phyloP scores from a whole-genome alignment of 2,888 invertebrate species.

The Seira musarum region DNA sequence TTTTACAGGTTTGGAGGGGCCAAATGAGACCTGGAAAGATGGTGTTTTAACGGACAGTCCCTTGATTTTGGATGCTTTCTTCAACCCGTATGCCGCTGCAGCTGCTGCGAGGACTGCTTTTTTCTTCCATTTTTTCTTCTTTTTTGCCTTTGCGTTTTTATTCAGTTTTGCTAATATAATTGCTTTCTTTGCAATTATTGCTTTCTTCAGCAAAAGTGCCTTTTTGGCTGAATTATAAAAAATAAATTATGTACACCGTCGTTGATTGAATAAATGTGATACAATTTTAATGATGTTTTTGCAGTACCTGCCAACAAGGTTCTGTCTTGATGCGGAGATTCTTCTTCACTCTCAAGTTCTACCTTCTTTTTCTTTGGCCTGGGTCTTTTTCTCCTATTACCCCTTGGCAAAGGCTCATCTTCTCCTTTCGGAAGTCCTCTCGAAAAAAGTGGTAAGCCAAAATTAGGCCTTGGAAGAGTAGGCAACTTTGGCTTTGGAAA shows the following conservation, averaged over 20 bases:
- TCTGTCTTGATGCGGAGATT: slow-evolving; percentile 17
- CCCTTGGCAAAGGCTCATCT: slow-evolving; percentile 5
- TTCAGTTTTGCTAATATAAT: no score
- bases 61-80: slow-evolving; percentile 21
- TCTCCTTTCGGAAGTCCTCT: slow-evolving; percentile 34
- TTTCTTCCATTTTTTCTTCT: slow-evolving; percentile 30
- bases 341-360: neutral
- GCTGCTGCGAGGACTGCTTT: slow-evolving; percentile 19
- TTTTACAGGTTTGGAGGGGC: neutral
- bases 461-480: slow-evolving; percentile 32
- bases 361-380: neutral
- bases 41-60: slow-evolving; percentile 41
- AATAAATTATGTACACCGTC: neutral
- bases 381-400: slow-evolving; percentile 13
- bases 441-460: slow-evolving; percentile 33
- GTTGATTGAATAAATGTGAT: neutral
- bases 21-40: slow-evolving; percentile 24
- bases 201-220: slow-evolving; percentile 34
- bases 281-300: neutral
- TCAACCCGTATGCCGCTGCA: slow-evolving; percentile 23
- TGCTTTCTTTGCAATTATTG: slow-evolving; percentile 32
- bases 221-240: slow-evolving; percentile 28
- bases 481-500: slow-evolving; percentile 30
- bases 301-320: slow-evolving; percentile 27
- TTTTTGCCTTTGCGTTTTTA: slow-evolving; percentile 33